Evolutionary conservation across 1,140 invertebrate genomes (phyloP), one percentile per base, ranked within the genome.

Genomic region (Drosophila parabipectinata): DNA sequence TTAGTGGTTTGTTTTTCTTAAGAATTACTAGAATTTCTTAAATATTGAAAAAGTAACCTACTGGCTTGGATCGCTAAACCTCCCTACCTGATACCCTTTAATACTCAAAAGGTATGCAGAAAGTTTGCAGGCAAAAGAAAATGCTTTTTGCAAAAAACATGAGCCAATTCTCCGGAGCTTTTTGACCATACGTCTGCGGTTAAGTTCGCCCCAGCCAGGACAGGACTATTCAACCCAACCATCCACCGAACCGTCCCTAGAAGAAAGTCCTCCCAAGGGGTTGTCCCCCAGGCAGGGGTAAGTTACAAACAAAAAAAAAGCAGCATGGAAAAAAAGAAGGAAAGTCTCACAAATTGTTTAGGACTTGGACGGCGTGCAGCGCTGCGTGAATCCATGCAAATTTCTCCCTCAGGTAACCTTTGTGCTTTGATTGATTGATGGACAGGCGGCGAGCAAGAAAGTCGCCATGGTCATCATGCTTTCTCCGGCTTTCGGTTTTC

Each of bases 341-440:
- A 28, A 56, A 67, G 28, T 41, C 32, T 58, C 77, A 77, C 78
- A 87, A 85, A 85, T 85, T 85, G 82, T 79, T 87, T 87, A 82
- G 78, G 74, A 82, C 83, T 56, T 80, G 48, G 55, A 52, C 47
- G 60, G 15, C 48, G 52, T 51, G 50, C 18, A 57, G 12, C 32
- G 66, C 82, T 82, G 83, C 77, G 81, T 81, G 82, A 87, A 87
- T 66, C 82, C 84, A 85, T 85, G 82, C 78, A 85, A 85, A 85
- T 85, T 85, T 85, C 68, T 85, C 82, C 82, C 82, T 62, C 74
- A 85, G 82, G 82, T 87, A 87, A 85, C 82, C 74, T 87, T 85
- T 85, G 78, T 87, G 82, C 82, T 87, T 76, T 85, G 82, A 85
- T 85, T 85, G 82, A 85, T 85, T 85, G 82, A 85, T 85, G 82